These are phyloP conservation scores for Petrocephalus microphthalmus DNA, from an alignment of 2,113 vertebrate species.

Conservation along the genomic window DNA sequence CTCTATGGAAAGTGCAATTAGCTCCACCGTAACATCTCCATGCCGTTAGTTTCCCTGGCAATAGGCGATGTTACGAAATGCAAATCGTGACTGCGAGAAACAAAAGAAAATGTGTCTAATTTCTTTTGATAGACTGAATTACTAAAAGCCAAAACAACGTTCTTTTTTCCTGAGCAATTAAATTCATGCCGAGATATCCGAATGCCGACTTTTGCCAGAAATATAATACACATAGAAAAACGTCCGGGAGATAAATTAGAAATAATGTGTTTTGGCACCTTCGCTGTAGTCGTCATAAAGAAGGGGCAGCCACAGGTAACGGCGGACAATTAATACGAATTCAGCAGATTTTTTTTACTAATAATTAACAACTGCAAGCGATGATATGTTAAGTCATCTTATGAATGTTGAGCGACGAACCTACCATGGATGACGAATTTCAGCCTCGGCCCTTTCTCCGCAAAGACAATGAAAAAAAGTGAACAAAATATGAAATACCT, in stretches of 20 bases:
- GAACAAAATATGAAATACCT: slow-evolving; percentile 46
- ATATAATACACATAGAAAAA: background rate
- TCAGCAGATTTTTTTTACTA: background rate
- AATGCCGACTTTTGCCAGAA: background rate
- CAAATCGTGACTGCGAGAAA: background rate
- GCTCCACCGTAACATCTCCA: background rate
- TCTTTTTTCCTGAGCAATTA: background rate
- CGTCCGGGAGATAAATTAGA: background rate
- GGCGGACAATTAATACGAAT: background rate
- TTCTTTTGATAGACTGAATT: background rate
- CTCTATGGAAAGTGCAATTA: background rate
- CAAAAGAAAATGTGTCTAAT: background rate
- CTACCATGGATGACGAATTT: slow-evolving; percentile 68
- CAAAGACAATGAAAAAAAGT: slow-evolving; percentile 44
- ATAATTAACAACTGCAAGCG: background rate
- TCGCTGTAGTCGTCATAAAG: background rate
- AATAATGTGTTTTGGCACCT: background rate
- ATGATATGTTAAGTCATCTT: background rate
- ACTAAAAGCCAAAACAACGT: background rate
- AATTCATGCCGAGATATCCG: background rate
- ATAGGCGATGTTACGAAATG: background rate
- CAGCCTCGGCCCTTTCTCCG: slow-evolving; percentile 60
- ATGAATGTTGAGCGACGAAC: slow-evolving; percentile 12
- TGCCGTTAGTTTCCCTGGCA: background rate
- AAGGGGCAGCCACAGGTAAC: slow-evolving; percentile 11